These are phyloP conservation scores for Typhlichthys eigenmanni DNA, from an alignment of 2,797 vertebrate genomes.

Conservation along the genomic window DNA sequence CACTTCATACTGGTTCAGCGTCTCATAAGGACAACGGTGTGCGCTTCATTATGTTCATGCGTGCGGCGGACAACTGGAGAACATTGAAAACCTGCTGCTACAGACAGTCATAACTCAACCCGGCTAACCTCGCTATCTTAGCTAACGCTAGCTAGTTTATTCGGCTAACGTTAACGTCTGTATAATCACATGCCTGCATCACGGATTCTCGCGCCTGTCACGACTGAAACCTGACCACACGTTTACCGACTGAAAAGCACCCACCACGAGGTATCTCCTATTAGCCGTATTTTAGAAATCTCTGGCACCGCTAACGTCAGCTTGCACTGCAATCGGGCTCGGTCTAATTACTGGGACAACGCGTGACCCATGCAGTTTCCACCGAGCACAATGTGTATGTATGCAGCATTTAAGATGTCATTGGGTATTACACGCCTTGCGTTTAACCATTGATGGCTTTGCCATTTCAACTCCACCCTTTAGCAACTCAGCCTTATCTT, in stretches of 20 bases:
- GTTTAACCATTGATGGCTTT: no score
- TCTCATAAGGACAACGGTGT: not conserved
- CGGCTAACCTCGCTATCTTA: constrained; percentile 67
- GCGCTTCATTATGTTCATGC: not conserved
- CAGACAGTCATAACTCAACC: constrained; percentile 50
- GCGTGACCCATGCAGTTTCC: constrained; percentile 13
- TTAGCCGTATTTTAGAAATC: not conserved
- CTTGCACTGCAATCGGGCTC: constrained; percentile 51
- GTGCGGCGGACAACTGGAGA: not conserved
- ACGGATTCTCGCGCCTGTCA: no score
- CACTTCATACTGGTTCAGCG: constrained; percentile 7
- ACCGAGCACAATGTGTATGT: not conserved
- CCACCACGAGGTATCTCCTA: no score
- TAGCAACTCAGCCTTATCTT: no score
- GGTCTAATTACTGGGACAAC: constrained; percentile 70
- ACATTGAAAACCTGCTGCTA: not conserved
- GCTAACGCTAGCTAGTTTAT: constrained; percentile 43
- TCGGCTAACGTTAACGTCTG: constrained; percentile 39
- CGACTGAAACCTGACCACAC: no score
- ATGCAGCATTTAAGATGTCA: no score
- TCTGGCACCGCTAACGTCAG: constrained; percentile 7
- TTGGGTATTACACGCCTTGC: no score
- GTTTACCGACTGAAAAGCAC: no score
- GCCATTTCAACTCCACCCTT: no score
- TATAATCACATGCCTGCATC: constrained; percentile 4